Evolutionary conservation across 2,797 vertebrate species (phyloP), one percentile per base, ranked within the genome.

Genomic region (Helostoma temminkii): DNA sequence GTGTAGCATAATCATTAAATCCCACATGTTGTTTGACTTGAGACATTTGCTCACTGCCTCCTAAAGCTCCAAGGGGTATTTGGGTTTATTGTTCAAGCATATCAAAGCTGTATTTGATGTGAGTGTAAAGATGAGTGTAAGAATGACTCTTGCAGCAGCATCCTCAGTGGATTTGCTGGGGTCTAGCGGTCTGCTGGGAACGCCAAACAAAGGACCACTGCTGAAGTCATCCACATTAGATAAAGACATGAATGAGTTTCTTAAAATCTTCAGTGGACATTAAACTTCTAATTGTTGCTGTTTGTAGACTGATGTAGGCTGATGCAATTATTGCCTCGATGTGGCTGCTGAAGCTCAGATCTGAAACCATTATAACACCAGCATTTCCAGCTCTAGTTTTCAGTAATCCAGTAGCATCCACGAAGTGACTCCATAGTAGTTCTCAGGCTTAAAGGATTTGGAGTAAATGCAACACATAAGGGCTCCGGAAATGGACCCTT

Each of bases 21-120:
- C 25, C 52, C 52, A 47, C 21, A 26, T 25, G 3, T 18, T 62
- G 39, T 60, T 75, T 57, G 8, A 60, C 46, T 59, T 0, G 0
- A 71, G 48, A 57, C 74, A 48, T 39, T 26, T 39, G 32, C 65
- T 39, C 22, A 45, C 34, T 65, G 32, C 36, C 46, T 65, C 48
- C 18, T 28, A 43, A 71, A 80, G 28, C 67, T 68, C 46, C 45
- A 34, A 69, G 19, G 16, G 18, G 7, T 26, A 22, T n/a, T 5
- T 9, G 14, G 48, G 42, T 73, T 70, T 66, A 49, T 61, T 60
- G 26, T 66, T 65, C 9, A 19, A 73, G 30, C 37, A 74, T 42
- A 59, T 56, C 47, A 74, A 56, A 69, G 10, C 66, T 72, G 28
- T 52, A 24, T 62, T 79, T 74, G 25, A 47, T 26, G 54, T 15